Conservation (phyloP, 2,113 vertebrate species). For the Nestor notabilis region DNA sequence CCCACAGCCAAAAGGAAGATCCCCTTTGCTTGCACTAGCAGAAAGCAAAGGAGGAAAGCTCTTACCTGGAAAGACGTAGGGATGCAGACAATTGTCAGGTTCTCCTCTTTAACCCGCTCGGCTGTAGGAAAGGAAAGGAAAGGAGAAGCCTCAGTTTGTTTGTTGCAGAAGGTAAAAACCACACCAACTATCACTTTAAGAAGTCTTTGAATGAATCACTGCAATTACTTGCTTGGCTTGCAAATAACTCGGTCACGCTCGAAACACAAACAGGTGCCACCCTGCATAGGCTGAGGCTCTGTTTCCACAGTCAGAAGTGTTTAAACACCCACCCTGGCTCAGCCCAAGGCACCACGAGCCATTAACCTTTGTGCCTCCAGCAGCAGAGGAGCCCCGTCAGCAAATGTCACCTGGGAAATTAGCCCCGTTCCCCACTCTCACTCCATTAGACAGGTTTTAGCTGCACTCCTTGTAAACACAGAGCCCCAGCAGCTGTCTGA, state of each 20-base stretch:
- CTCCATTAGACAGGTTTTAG: conserved; percentile 25
- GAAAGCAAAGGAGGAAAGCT: background rate
- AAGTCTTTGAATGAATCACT: conserved; percentile 28
- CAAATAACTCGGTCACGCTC: conserved; percentile 50
- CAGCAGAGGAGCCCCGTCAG: background rate
- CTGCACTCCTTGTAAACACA: conserved; percentile 10
- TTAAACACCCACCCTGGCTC: background rate
- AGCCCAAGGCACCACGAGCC: background rate
- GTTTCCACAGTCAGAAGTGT: background rate
- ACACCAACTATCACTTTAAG: conserved; percentile 21
- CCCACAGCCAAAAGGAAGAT: background rate
- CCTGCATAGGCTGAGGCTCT: background rate
- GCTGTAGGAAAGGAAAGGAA: conserved; percentile 74
- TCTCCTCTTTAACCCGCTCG: conserved; percentile 90
- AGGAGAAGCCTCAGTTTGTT: background rate
- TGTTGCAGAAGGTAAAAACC: background rate
- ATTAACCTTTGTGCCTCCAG: conserved; percentile 20
- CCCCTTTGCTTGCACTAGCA: background rate
- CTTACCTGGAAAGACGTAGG: conserved; percentile 96
- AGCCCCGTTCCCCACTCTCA: background rate
- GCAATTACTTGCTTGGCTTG: conserved; percentile 46
- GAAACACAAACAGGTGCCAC: conserved; percentile 1
- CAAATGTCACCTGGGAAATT: background rate
- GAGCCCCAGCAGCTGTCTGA: conserved; percentile 46
- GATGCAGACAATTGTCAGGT: conserved; percentile 90